A percentile compares a stretch with the other conserved stretches of the same genome.
phyloP scores from a whole-genome alignment of 2,113 vertebrate species.

The Ondatra zibethicus region DNA sequence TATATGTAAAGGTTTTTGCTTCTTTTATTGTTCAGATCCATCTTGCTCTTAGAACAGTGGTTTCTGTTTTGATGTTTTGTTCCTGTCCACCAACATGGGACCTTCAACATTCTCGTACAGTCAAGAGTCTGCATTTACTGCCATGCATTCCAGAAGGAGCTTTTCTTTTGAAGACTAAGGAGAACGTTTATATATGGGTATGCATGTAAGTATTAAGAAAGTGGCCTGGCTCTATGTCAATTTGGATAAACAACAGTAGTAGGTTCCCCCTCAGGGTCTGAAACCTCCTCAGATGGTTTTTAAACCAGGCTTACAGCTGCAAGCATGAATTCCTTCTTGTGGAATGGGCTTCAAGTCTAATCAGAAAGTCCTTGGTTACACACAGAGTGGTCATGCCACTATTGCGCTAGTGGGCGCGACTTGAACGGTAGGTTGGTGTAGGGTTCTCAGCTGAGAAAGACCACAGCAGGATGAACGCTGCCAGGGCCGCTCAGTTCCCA shows the following conservation, averaged over 20 bases:
- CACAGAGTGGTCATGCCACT: not conserved
- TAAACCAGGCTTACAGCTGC: no score
- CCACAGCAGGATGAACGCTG: not conserved
- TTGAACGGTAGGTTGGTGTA: not conserved
- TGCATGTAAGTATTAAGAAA: not conserved
- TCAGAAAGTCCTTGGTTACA: not conserved
- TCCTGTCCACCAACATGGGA: not conserved
- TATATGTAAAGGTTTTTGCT: not conserved
- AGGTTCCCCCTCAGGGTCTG: not conserved
- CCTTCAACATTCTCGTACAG: not conserved
- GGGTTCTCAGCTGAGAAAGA: not conserved
- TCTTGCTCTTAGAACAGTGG: not conserved
- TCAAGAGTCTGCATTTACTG: not conserved
- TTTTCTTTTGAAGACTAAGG: no score
- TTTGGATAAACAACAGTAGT: not conserved
- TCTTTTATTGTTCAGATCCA: not conserved
- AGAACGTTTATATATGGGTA: not conserved
- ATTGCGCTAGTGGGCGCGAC: not conserved
- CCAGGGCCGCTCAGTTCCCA: not conserved
- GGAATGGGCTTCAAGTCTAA: not conserved
- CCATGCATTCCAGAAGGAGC: not conserved
- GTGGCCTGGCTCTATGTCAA: no score
- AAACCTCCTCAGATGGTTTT: not conserved
- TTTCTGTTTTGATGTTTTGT: not conserved
- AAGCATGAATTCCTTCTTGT: not conserved